Percentiles rank a stretch among this genome's conserved stretches.
Conservation (phyloP, 2,888 invertebrate species). For the Eilema depressum region DNA sequence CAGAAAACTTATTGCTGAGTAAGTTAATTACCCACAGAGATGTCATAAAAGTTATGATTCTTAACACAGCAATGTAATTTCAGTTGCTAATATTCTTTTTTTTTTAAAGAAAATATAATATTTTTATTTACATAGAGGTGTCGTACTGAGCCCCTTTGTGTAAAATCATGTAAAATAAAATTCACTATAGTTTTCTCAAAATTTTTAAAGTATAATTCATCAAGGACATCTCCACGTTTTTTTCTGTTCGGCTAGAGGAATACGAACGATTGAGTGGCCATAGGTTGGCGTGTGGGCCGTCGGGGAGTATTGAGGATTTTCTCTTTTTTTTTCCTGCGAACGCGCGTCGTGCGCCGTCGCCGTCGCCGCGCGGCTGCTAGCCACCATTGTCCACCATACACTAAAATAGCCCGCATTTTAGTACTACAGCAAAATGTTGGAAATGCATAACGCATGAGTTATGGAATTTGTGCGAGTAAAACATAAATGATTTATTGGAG, state of each 20-base stretch:
- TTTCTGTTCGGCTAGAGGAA: conserved; percentile 64
- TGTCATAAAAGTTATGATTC: no score
- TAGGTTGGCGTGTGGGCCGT: conserved; percentile 84
- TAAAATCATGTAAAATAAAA: neutral
- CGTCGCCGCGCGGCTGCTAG: conserved; percentile 38
- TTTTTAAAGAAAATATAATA: no score
- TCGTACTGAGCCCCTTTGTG: neutral
- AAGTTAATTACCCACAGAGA: neutral
- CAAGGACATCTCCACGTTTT: conserved; percentile 56
- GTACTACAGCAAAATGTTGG: conserved; percentile 65
- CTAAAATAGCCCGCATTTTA: conserved; percentile 79
- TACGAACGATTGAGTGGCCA: conserved; percentile 83
- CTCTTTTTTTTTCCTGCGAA: conserved; percentile 73
- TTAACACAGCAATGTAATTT: no score
- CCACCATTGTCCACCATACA: conserved; percentile 73
- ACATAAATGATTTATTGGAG: conserved; percentile 70
- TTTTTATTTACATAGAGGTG: no score
- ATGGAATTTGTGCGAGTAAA: conserved; percentile 56
- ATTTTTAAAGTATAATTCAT: conserved; percentile 17
- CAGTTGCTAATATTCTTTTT: no score
- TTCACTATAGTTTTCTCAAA: neutral
- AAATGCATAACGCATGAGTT: conserved; percentile 73
- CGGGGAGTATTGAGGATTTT: conserved; percentile 80
- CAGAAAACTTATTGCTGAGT: neutral
- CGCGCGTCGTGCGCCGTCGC: conserved; percentile 58